Base-by-base conservation (phyloP, 1,140 invertebrate genomes). In the Pseudomyrmex gracilis region DNA sequence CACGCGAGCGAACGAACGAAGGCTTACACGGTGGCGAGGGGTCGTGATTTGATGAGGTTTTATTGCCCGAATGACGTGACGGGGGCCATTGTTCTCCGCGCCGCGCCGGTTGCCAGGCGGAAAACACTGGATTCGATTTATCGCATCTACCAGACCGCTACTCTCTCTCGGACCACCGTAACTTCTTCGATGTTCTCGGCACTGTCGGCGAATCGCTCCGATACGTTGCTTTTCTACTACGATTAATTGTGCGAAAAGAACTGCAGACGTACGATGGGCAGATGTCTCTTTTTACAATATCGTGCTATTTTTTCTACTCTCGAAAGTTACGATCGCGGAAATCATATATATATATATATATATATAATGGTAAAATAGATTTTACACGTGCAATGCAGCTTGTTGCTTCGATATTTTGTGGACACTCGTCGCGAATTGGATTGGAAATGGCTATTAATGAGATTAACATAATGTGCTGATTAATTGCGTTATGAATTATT, bases 11-110 rank as follows among this genome's bases (percentile, higher is more conserved):
- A 67, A 34, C 73, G 43, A 24, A 87, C 88, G 87, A 89, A 93
- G 91, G 93, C 93, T 94, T 94, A 94, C 90, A 87, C 85, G 88
- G 84, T 91, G 89, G 90, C 90, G 88, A 90, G 90, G 92, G 90
- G 92, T 92, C 90, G 92, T 94, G 94, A 94, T 94, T 94, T 94
- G 93, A 94, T 94, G 94, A 94, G 93, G 91, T 94, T 94, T 94
- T 94, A 94, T 94, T 94, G 93, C 91, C 88, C 84, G 90, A 86
- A 90, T 91, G 93, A 93, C 91, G 90, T 92, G 89, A 87, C 87
- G 91, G 85, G 85, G 86, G 80, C 85, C 87, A 88, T 90, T 92
- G 91, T 89, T 91, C 90, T 55, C 73, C 83, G 71, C 77, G 71
- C 73, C 84, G 71, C 77, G 71, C 66, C 77, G 77, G 82, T 85